Conservation (phyloP, 2,113 vertebrate species). For the Ophthalmolycus amberensis region DNA sequence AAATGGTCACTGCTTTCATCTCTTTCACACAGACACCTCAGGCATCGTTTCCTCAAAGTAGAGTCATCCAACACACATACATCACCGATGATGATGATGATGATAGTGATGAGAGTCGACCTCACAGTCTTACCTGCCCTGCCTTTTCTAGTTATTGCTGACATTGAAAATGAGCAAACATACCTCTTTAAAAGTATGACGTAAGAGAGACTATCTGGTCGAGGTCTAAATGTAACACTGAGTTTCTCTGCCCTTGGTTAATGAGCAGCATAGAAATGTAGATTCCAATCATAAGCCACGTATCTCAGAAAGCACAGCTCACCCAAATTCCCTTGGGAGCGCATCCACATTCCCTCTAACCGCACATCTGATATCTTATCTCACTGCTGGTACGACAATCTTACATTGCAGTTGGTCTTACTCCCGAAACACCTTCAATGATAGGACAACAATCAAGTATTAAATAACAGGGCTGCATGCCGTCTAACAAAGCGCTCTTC, state of each 20-base stretch:
- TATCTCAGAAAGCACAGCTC: background rate
- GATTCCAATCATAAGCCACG: background rate
- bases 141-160: background rate
- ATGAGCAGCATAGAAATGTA: background rate
- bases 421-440: conserved; percentile 2
- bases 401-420: background rate
- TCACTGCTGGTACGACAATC: background rate
- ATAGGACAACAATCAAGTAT: conserved; percentile 18
- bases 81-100: background rate
- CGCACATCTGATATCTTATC: background rate
- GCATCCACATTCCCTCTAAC: background rate
- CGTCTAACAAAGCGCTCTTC: background rate
- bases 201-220: background rate
- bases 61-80: conserved; percentile 10
- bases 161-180: background rate
- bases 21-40: background rate
- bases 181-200: background rate
- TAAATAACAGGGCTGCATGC: background rate
- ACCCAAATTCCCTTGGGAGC: background rate
- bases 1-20: background rate
- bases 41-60: conserved; percentile 25
- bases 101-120: background rate
- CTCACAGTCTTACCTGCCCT: background rate
- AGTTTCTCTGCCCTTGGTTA: background rate
- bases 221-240: background rate